Percentiles rank a stretch among this genome's conserved stretches.
Evolutionary conservation across 2,113 vertebrate genomes (phyloP).

Genomic region (Pithys albifrons): DNA sequence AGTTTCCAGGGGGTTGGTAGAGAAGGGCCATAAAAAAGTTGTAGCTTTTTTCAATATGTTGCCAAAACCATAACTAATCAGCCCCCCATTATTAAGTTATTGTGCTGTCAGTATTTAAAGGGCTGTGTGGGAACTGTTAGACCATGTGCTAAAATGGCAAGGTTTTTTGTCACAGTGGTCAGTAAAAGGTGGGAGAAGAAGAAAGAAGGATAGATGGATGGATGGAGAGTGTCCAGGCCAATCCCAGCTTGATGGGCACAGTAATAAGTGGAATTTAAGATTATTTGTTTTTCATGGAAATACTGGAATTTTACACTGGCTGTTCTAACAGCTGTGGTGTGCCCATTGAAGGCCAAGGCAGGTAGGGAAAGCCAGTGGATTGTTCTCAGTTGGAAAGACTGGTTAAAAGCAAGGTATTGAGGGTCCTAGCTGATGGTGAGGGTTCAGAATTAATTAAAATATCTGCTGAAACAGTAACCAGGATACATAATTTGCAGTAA

Average conservation of each 20-base stretch:
- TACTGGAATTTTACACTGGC: background rate
- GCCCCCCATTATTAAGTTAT: background rate
- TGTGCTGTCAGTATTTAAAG: background rate
- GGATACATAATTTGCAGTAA: background rate
- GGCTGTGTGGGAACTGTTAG: accelerated
- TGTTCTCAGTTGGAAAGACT: background rate
- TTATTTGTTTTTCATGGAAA: background rate
- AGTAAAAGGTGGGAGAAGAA: background rate
- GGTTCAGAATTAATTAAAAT: background rate
- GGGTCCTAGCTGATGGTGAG: background rate
- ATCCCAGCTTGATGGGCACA: background rate
- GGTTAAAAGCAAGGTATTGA: background rate
- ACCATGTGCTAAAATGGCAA: background rate
- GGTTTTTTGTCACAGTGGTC: background rate
- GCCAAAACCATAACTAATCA: background rate
- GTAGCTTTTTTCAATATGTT: background rate
- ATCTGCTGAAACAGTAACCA: background rate
- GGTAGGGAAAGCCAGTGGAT: background rate
- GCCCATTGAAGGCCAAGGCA: background rate
- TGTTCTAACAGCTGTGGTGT: background rate
- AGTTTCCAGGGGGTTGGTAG: background rate
- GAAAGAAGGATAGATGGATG: too few relatives aligned
- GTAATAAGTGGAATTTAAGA: accelerated
- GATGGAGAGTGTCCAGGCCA: background rate
- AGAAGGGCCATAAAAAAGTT: background rate